phyloP scores from a whole-genome alignment of 35 echinoderm and acorn worm species.

The Acanthaster planci region DNA sequence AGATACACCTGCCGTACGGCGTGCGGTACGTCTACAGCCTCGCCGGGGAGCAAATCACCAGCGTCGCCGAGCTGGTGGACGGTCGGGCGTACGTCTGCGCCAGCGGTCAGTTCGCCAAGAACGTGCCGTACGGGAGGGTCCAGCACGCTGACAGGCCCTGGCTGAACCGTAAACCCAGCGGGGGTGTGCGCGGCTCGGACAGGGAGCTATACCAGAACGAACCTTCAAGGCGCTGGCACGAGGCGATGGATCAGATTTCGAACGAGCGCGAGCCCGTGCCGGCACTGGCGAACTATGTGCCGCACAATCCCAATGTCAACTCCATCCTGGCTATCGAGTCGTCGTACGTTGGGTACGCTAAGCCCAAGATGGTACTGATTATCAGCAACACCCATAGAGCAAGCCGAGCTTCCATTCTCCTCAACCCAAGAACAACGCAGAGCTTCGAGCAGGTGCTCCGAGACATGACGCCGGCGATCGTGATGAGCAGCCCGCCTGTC shows the following conservation, averaged over 20 bases:
- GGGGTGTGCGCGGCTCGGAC: constrained; percentile 44
- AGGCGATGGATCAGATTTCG: background rate
- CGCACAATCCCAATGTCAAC: constrained; percentile 31
- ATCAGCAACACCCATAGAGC: constrained; percentile 86
- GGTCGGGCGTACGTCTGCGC: constrained; percentile 93
- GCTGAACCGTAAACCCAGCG: constrained; percentile 59
- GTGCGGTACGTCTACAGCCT: constrained; percentile 78
- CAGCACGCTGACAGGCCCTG: constrained; percentile 66
- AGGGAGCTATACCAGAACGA: constrained; percentile 14
- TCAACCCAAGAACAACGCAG: constrained; percentile 86
- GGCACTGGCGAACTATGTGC: constrained; percentile 32
- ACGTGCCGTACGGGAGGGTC: constrained; percentile 71
- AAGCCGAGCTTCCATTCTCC: constrained; percentile 81
- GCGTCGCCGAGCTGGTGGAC: constrained; percentile 70
- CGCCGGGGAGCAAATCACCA: constrained; percentile 43
- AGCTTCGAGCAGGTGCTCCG: constrained; percentile 82
- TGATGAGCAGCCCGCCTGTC: constrained; percentile 75
- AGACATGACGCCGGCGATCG: constrained; percentile 78
- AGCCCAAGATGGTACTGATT: constrained; percentile 72
- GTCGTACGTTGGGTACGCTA: constrained; percentile 51
- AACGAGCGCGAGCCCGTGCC: background rate
- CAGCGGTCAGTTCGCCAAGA: constrained; percentile 75
- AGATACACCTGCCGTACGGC: constrained; percentile 84
- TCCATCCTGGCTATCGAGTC: constrained; percentile 53
- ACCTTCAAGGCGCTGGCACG: background rate